Evolutionary conservation across 2,888 invertebrate genomes (phyloP).

Genomic region (Meganola albula): DNA sequence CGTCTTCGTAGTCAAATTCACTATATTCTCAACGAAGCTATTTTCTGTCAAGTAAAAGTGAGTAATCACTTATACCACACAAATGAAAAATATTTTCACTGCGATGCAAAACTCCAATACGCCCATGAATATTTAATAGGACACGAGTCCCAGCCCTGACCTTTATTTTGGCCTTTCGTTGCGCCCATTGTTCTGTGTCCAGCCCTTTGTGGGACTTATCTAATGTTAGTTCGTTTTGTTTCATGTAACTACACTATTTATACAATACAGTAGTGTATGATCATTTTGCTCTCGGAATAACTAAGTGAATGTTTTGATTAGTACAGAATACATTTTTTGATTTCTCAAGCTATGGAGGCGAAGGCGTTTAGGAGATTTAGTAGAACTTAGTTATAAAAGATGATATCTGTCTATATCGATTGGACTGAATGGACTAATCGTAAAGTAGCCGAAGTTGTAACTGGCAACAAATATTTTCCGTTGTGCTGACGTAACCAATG

Average conservation of each 20-base stretch:
- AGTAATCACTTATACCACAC: no score
- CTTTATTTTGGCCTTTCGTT: slow-evolving; percentile 64
- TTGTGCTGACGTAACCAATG: slow-evolving; percentile 52
- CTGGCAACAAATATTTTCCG: slow-evolving; percentile 26
- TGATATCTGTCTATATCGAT: no score
- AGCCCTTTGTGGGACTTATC: slow-evolving; percentile 39
- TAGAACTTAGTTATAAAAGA: no score
- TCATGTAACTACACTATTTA: slow-evolving; percentile 31
- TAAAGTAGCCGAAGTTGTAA: no score
- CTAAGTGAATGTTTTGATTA: no score
- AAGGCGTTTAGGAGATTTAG: no score
- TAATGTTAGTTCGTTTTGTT: slow-evolving; percentile 49
- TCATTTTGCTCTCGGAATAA: no score
- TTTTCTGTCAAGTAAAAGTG: no score
- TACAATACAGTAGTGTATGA: slow-evolving; percentile 17
- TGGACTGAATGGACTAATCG: no score
- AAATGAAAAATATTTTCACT: slow-evolving; percentile 50
- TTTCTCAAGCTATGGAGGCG: no score
- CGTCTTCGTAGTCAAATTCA: slow-evolving; percentile 37
- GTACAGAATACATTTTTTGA: no score
- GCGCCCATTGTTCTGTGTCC: slow-evolving; percentile 53
- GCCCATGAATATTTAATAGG: slow-evolving; percentile 66
- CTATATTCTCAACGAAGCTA: no score
- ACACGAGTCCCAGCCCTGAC: slow-evolving; percentile 51
- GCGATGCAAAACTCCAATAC: slow-evolving; percentile 55